Evolutionary conservation across 1,140 invertebrate genomes (phyloP).

Genomic region (Penaeus vannamei): DNA sequence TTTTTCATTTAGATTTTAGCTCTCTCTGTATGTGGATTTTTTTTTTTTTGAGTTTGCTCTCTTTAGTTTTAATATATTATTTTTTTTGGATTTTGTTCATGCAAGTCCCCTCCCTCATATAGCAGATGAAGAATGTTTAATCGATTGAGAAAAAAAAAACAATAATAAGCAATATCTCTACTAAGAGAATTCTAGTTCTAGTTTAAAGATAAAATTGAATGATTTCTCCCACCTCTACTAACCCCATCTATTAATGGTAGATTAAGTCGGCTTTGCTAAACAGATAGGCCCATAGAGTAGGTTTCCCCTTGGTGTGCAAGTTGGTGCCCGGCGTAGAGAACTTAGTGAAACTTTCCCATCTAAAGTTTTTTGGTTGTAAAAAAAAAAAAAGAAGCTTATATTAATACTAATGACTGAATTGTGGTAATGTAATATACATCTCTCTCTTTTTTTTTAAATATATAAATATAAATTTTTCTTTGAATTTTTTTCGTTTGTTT

Average conservation of each 20-base stretch:
- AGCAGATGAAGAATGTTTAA: constrained; percentile 37
- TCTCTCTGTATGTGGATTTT: too few relatives aligned
- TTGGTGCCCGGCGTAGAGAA: too few relatives aligned
- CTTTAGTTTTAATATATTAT: constrained; percentile 20
- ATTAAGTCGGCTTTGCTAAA: constrained; percentile 26
- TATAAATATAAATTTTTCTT: too few relatives aligned
- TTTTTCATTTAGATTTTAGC: constrained; percentile 22
- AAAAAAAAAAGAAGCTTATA: constrained; percentile 15
- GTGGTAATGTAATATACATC: constrained; percentile 51
- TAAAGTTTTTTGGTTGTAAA: constrained; percentile 50
- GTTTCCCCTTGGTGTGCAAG: too few relatives aligned
- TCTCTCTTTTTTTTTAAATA: constrained; percentile 7
- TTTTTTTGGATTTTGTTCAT: constrained; percentile 4
- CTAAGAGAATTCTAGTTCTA: constrained; percentile 31
- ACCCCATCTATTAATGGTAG: constrained; percentile 37
- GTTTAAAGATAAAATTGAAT: constrained; percentile 21
- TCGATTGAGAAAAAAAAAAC: constrained; percentile 7
- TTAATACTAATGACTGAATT: constrained; percentile 29
- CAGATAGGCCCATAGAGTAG: too few relatives aligned
- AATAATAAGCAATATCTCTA: constrained; percentile 4
- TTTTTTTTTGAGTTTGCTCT: not conserved
- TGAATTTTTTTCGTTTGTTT: not conserved
- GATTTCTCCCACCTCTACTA: constrained; percentile 29
- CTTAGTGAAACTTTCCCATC: not conserved
- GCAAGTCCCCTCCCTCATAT: constrained; percentile 51